Evolutionary conservation across 1,140 invertebrate species (phyloP).

Genomic region (Drosophila mauritiana): DNA sequence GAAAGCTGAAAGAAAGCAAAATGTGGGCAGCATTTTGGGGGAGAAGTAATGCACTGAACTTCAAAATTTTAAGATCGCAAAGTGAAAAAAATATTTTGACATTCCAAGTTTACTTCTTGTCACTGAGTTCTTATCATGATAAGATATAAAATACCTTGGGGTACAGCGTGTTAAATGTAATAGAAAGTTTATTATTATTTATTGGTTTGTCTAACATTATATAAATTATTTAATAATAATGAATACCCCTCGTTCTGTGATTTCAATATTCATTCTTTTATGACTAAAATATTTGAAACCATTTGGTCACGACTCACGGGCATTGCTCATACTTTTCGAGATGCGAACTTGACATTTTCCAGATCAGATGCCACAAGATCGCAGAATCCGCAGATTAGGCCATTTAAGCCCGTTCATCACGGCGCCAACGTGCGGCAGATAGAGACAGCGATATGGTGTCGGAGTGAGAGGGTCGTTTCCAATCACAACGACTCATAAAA

Average conservation of each 20-base stretch:
- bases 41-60: background rate
- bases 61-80: background rate
- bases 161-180: too few species aligned
- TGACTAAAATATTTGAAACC: background rate
- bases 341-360: slow-evolving; percentile 53
- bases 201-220: too few species aligned
- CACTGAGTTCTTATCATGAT: too few species aligned
- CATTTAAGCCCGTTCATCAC: slow-evolving; percentile 51
- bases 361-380: slow-evolving; percentile 18
- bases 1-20: slow-evolving; percentile 11
- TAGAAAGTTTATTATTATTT: too few species aligned
- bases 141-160: too few species aligned
- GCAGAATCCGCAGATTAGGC: slow-evolving; percentile 28
- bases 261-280: too few species aligned
- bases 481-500: slow-evolving; percentile 52
- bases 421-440: slow-evolving; percentile 11
- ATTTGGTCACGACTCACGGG: slow-evolving; percentile 5
- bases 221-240: too few species aligned
- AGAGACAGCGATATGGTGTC: background rate
- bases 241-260: too few species aligned
- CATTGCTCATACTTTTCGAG: background rate
- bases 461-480: slow-evolving; percentile 18
- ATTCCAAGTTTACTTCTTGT: background rate
- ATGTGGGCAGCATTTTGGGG: background rate
- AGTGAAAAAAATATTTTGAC: too few species aligned